phyloP scores from a whole-genome alignment of 2,888 invertebrate species.

The Mimas tiliae region DNA sequence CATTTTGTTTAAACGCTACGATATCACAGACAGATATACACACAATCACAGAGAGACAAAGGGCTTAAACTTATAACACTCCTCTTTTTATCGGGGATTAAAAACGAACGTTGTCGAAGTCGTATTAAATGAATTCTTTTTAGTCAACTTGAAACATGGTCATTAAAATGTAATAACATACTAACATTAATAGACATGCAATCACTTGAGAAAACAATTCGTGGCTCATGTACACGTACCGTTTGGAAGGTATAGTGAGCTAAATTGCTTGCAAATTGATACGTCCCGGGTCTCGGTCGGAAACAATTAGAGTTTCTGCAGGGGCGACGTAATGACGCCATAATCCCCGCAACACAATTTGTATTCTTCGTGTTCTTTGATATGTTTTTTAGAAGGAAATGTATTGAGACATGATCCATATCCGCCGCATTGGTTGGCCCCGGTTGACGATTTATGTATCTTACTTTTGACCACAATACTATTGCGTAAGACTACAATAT shows the following conservation, averaged over 20 bases:
- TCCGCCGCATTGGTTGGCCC: neutral
- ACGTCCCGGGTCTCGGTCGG: slow-evolving; percentile 42
- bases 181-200: neutral
- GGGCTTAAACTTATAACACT: no score
- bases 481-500: no score
- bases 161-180: neutral
- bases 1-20: no score
- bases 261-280: slow-evolving; percentile 75
- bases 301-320: slow-evolving; percentile 67
- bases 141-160: neutral
- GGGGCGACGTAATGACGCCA: slow-evolving; percentile 56
- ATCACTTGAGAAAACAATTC: slow-evolving; percentile 14
- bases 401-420: neutral
- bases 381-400: slow-evolving; percentile 3
- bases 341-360: slow-evolving; percentile 27
- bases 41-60: no score
- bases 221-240: slow-evolving; percentile 27
- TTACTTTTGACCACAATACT: no score
- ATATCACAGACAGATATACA: no score
- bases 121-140: no score
- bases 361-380: slow-evolving; percentile 13
- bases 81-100: no score
- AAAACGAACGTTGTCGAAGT: no score
- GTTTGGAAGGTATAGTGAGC: slow-evolving; percentile 42
- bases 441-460: no score